Percentiles rank a stretch among this genome's conserved stretches.
These are phyloP conservation scores for Xylocopa sonorina DNA, from an alignment of 1,140 invertebrate genomes.

Conservation along the genomic window DNA sequence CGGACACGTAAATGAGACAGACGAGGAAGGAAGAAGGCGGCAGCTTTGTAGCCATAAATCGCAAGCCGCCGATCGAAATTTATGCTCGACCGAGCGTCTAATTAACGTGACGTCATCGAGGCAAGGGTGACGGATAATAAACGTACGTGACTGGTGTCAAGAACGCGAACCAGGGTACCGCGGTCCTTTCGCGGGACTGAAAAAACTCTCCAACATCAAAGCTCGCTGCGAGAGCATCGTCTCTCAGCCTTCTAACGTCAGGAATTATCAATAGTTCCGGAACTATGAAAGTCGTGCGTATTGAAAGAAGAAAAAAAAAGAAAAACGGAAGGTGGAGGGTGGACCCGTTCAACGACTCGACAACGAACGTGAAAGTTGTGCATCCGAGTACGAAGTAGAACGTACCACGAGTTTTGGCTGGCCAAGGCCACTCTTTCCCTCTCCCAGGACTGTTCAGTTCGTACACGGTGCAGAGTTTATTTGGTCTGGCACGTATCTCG, in stretches of 20 bases:
- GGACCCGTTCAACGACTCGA: background rate
- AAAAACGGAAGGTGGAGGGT: too few species aligned
- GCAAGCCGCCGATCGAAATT: constrained; percentile 44
- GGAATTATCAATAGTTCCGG: too few species aligned
- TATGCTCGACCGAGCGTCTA: constrained; percentile 37
- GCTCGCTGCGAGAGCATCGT: background rate
- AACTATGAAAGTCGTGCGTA: too few species aligned
- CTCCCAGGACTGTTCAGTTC: too few species aligned
- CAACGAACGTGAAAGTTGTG: background rate
- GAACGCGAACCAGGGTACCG: background rate
- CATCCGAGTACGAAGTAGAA: background rate
- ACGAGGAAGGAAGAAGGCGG: background rate
- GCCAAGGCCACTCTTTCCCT: background rate
- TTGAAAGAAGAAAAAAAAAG: too few species aligned
- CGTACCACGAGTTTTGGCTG: background rate
- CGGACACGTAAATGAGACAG: too few species aligned
- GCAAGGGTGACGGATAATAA: constrained; percentile 17
- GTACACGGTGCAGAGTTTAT: background rate
- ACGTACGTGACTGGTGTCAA: constrained; percentile 32
- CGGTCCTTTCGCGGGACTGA: background rate
- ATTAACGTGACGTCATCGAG: constrained; percentile 46
- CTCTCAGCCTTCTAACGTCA: too few species aligned
- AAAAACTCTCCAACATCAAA: background rate
- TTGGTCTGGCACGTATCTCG: background rate
- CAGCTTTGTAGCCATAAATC: constrained; percentile 33